Conservation (phyloP, 2,113 vertebrate species). For the Varanus salvator region DNA sequence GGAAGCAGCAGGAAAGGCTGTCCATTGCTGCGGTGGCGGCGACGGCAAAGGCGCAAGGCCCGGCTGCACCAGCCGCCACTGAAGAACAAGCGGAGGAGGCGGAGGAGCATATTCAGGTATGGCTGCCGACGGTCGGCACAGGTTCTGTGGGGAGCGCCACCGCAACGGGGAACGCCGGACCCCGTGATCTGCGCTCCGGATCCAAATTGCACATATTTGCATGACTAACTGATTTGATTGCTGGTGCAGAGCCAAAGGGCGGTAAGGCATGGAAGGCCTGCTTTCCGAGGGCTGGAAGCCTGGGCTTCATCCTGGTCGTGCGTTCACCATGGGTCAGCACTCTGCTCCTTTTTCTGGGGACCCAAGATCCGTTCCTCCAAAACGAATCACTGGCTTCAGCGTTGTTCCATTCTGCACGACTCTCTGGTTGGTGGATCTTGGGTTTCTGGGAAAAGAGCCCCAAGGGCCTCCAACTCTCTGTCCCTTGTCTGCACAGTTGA, state of each 20-base stretch:
- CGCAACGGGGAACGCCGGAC: not conserved
- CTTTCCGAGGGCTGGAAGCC: not conserved
- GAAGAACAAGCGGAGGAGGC: not conserved
- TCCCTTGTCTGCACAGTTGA: too few species aligned
- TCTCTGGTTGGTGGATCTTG: too few species aligned
- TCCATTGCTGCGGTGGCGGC: slow-evolving; percentile 53
- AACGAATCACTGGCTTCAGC: too few species aligned
- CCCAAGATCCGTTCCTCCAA: too few species aligned
- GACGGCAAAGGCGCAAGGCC: slow-evolving; percentile 42
- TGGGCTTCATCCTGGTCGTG: not conserved
- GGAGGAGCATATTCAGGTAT: slow-evolving; percentile 47
- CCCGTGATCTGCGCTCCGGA: not conserved
- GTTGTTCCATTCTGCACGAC: too few species aligned
- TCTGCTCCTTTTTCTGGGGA: too few species aligned
- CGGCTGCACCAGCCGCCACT: fast-evolving
- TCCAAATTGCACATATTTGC: not conserved
- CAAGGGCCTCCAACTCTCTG: too few species aligned
- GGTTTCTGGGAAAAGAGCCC: too few species aligned
- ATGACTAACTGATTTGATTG: too few species aligned
- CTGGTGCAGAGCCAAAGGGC: not conserved
- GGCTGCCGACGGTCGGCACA: fast-evolving
- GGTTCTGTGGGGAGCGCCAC: not conserved
- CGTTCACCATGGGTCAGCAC: too few species aligned
- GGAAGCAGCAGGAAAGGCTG: slow-evolving; percentile 68
- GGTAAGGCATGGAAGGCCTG: not conserved